Base-by-base conservation (phyloP, 1,140 invertebrate species). In the Heliconius nattereri region DNA sequence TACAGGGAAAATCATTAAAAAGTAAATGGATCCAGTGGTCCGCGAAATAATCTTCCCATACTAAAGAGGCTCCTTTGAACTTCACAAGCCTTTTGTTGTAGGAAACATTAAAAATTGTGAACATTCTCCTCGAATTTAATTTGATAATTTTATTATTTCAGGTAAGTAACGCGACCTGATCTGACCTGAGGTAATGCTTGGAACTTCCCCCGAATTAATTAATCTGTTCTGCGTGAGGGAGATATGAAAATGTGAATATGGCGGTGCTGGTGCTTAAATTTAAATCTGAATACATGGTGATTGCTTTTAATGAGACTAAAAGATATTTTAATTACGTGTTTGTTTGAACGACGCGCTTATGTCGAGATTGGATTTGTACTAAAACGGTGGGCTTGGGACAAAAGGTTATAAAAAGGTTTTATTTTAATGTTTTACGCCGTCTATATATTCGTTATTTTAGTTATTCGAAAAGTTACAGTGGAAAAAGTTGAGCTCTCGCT, bases 91-190 rank as follows among this genome's bases (percentile, higher is more conserved):
- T 71, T 57, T 26, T 78, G 70, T 32, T 66, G 9, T 52, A 71
- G 71, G 76, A 7, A 75, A 76, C 71, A 20, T 73, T 66, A 77
- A 73, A 73, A 77, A 74, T 78, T 72, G 23, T 32, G 37, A 32
- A 76, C 75, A 70, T 49, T 74, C 23, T 76, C 5, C 49, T 54
- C 13, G 29, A 76, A 80, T 76, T 80, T 72, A 76, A 66, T 79
- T 79, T 75, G 3, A 71, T n/a, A 76, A 84, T 79, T 79, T 80
- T 80, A 78, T 84, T 81, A 29, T 84, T 84, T 54, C 83, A 82
- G 83, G 83, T 84, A 84, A 84, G 83, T 82, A 71, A 29, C 29
- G 52, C 79, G 57, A 73, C n/a, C 70, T 37, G 73, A 73, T 16
- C 73, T 49, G 73, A 80, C 71, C 75, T 76, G 73, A 79, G 81